Evolutionary conservation across 2,888 invertebrate genomes (phyloP).

Genomic region (Pherbina coryleti): DNA sequence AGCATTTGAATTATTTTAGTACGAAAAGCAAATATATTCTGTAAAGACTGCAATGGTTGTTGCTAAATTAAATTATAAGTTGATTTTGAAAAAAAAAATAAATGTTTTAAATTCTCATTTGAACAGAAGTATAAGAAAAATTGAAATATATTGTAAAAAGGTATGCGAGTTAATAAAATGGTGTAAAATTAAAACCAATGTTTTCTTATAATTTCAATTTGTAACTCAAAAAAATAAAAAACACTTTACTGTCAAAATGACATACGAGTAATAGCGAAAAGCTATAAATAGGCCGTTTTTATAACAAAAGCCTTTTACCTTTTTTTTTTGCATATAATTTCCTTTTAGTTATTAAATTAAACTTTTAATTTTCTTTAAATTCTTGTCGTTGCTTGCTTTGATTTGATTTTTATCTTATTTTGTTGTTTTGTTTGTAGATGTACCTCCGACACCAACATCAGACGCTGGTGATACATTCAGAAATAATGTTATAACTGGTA

Average conservation of each 20-base stretch:
- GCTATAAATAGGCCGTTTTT: too few species aligned
- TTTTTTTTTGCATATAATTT: too few species aligned
- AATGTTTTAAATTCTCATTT: background rate
- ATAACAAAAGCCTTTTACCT: too few species aligned
- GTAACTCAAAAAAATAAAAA: too few species aligned
- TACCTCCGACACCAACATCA: slow-evolving; percentile 39
- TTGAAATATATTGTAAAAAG: too few species aligned
- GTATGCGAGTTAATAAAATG: too few species aligned
- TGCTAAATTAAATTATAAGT: background rate
- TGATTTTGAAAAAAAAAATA: background rate
- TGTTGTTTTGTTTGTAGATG: slow-evolving; percentile 44
- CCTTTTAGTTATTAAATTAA: too few species aligned
- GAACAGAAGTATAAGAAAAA: too few species aligned
- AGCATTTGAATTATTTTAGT: slow-evolving; percentile 47
- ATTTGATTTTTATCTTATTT: slow-evolving; percentile 33
- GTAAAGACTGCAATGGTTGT: background rate
- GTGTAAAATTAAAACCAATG: background rate
- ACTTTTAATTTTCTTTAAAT: slow-evolving; percentile 15
- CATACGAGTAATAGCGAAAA: too few species aligned
- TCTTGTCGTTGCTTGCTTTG: slow-evolving; percentile 34
- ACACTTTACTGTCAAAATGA: too few species aligned
- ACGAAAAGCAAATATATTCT: slow-evolving; percentile 46
- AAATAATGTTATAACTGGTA: slow-evolving; percentile 50
- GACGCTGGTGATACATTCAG: slow-evolving; percentile 44
- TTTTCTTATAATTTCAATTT: background rate